A percentile compares a stretch with the other conserved stretches of the same genome.
These are phyloP conservation scores for Mystacornis crossleyi DNA, from an alignment of 2,113 vertebrate genomes.

Conservation along the genomic window DNA sequence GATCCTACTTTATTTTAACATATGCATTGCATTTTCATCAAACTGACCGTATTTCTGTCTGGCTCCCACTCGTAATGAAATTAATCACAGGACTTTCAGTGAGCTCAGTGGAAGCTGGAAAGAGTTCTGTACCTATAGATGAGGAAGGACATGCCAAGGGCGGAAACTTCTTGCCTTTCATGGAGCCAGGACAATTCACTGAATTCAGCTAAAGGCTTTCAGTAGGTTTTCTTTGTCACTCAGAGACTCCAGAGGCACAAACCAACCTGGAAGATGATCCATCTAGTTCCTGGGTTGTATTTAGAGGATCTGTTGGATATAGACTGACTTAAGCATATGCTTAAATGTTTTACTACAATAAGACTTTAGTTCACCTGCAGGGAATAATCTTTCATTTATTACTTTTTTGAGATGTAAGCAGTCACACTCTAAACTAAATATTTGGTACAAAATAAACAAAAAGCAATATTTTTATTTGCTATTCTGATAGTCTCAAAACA, in stretches of 20 bases:
- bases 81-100: not conserved
- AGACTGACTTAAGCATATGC: not conserved
- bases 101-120: not conserved
- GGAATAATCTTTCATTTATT: not conserved
- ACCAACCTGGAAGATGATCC: not conserved
- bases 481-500: not conserved
- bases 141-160: not conserved
- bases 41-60: not conserved
- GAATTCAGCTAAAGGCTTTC: not conserved
- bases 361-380: not conserved
- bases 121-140: not conserved
- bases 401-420: not conserved
- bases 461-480: not conserved
- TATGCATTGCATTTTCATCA: constrained; percentile 37
- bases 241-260: not conserved
- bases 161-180: not conserved
- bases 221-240: not conserved
- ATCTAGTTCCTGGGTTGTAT: not conserved
- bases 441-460: not conserved
- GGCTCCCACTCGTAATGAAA: not conserved
- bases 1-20: constrained; percentile 36
- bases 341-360: not conserved
- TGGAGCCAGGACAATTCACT: not conserved
- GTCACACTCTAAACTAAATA: not conserved
- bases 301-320: not conserved